Evolutionary conservation across 2,797 vertebrate genomes (phyloP).

Genomic region (Falco biarmicus): DNA sequence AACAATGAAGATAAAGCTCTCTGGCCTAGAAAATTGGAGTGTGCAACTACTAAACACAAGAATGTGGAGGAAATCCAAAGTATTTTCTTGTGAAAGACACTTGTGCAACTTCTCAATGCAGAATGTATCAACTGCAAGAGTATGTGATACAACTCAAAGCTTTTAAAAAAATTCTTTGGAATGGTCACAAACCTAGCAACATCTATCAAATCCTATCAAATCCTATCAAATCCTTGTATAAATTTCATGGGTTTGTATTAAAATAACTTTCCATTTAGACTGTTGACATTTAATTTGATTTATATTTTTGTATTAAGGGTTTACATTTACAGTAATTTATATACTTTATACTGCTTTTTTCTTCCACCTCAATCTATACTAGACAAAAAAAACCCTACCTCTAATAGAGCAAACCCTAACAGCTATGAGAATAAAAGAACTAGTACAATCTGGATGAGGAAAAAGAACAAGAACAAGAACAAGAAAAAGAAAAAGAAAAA

Average conservation of each 20-base stretch:
- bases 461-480: not conserved
- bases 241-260: not conserved
- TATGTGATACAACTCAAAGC: not conserved
- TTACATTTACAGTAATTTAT: not conserved
- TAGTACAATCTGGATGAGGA: not conserved
- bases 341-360: not conserved
- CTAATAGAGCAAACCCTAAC: not conserved
- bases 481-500: too few relatives aligned
- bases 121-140: not conserved
- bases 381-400: fast-evolving
- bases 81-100: not conserved
- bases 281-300: not conserved
- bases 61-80: not conserved
- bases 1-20: not conserved
- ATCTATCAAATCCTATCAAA: not conserved
- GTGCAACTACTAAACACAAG: not conserved
- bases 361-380: not conserved
- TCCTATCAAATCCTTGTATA: not conserved
- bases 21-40: not conserved
- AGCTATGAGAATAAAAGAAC: not conserved
- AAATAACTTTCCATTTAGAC: not conserved
- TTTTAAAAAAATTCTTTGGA: not conserved
- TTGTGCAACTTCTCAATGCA: not conserved
- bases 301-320: not conserved
- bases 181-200: not conserved